phyloP scores from a whole-genome alignment of 2,113 vertebrate species.

The Morone chrysops region DNA sequence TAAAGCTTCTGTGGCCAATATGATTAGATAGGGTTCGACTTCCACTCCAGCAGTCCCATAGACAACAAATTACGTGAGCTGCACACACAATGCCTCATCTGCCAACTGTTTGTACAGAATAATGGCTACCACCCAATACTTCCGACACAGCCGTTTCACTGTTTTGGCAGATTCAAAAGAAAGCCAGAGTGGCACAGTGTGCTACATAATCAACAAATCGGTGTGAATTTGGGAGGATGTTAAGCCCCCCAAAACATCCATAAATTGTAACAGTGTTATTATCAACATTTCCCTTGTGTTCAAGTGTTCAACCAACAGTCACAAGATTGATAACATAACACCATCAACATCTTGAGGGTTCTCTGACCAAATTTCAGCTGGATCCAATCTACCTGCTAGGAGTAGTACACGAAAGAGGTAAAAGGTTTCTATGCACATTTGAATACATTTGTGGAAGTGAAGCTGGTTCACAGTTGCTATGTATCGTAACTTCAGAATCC shows the following conservation, averaged over 20 bases:
- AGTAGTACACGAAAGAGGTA: not conserved
- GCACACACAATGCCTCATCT: not conserved
- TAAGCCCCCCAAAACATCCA: no score
- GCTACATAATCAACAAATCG: constrained; percentile 34
- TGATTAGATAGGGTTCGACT: not conserved
- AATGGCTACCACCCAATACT: constrained; percentile 1
- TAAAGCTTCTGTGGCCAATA: no score
- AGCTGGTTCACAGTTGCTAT: constrained; percentile 11
- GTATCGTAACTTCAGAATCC: not conserved
- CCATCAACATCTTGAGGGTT: no score
- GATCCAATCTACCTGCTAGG: no score
- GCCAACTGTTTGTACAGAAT: constrained; percentile 1
- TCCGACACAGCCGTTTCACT: not conserved
- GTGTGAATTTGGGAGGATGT: not conserved
- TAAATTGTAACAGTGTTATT: no score
- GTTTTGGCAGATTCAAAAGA: not conserved
- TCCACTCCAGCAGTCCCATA: not conserved
- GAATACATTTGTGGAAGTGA: not conserved
- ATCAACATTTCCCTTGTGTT: no score
- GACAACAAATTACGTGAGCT: not conserved
- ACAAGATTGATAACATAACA: no score
- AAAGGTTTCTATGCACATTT: not conserved
- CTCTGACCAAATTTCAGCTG: no score
- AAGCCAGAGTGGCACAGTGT: not conserved
- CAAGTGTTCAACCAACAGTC: no score